Evolutionary conservation across 1,140 invertebrate genomes (phyloP).

Genomic region (Musca domestica): DNA sequence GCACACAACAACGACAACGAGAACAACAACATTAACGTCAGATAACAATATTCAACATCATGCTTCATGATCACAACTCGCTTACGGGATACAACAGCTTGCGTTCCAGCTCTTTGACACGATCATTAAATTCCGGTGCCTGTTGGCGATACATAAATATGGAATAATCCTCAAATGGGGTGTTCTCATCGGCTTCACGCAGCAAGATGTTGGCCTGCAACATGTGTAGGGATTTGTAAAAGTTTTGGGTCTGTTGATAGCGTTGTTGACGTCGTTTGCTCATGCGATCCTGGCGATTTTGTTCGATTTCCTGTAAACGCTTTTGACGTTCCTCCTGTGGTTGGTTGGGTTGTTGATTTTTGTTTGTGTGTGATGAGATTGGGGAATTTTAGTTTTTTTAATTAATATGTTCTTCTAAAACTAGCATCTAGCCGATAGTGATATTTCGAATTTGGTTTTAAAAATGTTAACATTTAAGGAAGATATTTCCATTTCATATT

Average conservation of each 20-base stretch:
- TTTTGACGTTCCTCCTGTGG: slow-evolving; percentile 65
- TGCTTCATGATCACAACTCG: slow-evolving; percentile 28
- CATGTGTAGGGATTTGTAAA: slow-evolving; percentile 76
- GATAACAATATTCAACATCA: background rate
- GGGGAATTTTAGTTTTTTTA: slow-evolving; percentile 1
- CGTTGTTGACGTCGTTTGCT: slow-evolving; percentile 65
- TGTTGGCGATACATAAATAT: slow-evolving; percentile 73
- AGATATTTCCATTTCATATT: background rate
- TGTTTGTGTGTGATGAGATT: background rate
- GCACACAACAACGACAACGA: no score
- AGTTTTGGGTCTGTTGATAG: slow-evolving; percentile 69
- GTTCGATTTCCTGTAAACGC: slow-evolving; percentile 66
- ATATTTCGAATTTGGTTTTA: background rate
- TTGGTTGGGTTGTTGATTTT: background rate
- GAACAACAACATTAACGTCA: no score
- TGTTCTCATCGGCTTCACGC: slow-evolving; percentile 55
- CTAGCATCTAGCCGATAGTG: background rate
- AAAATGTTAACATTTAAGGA: background rate
- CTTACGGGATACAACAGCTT: slow-evolving; percentile 75
- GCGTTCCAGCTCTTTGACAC: slow-evolving; percentile 74
- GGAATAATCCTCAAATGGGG: slow-evolving; percentile 71
- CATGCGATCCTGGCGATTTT: slow-evolving; percentile 65
- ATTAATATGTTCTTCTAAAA: background rate
- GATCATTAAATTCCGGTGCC: slow-evolving; percentile 71
- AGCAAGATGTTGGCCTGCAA: slow-evolving; percentile 62